Percentiles rank a stretch among this genome's conserved stretches.
phyloP scores from a whole-genome alignment of 2,113 vertebrate species.

The Thomomys bottae region DNA sequence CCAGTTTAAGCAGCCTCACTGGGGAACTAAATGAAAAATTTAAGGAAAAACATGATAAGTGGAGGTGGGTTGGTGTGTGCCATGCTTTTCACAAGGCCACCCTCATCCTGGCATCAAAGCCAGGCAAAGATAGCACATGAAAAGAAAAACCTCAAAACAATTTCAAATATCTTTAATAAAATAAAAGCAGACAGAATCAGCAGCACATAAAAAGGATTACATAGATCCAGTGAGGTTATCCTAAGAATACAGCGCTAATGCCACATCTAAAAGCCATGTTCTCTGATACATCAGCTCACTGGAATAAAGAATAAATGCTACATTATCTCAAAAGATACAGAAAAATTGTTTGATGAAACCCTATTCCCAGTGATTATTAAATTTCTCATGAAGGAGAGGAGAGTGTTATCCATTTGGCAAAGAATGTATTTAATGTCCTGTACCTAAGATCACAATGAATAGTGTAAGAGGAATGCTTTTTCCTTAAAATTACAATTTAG shows the following conservation, averaged over 20 bases:
- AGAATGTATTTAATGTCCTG: background rate
- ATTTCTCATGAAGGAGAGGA: background rate
- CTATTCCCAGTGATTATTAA: background rate
- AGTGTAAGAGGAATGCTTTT: background rate
- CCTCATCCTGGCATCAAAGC: background rate
- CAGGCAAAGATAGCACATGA: background rate
- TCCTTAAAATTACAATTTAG: background rate
- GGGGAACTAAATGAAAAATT: conserved; percentile 16
- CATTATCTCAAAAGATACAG: background rate
- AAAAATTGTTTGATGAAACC: background rate
- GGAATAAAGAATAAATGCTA: background rate
- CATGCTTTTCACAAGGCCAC: background rate
- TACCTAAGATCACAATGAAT: background rate
- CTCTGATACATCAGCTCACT: background rate
- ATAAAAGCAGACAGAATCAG: background rate
- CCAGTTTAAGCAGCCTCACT: background rate
- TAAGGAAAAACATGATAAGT: background rate
- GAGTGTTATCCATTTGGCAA: conserved; percentile 1
- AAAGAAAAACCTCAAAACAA: conserved; percentile 6
- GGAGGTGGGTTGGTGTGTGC: background rate
- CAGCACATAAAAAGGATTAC: background rate
- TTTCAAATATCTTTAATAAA: background rate
- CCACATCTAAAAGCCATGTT: background rate
- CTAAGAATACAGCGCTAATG: background rate
- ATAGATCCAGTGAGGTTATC: background rate